Base-by-base conservation (phyloP, 2,888 invertebrate species). In the Apamea anceps region DNA sequence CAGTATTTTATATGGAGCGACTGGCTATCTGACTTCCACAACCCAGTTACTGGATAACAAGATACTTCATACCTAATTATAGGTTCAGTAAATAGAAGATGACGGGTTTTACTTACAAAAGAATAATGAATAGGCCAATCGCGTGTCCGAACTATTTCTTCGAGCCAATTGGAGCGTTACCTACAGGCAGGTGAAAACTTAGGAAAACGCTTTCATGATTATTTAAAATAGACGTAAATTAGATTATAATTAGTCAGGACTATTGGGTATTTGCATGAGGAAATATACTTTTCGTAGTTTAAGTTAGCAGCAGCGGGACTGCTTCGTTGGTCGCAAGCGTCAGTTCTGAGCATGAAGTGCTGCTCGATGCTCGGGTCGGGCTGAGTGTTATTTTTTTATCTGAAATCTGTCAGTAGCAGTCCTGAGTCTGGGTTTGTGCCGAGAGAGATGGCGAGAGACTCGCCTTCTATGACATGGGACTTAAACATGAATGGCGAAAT, bases 171-270 rank as follows among this genome's bases (percentile, higher is more conserved):
- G n/a, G 48, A 77, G 77, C 48, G 48, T 77, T 28, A 51, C 28
- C 77, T 77, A 7, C 25, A 51, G 62, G 48, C 77, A 25, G n/a
- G 62, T 37, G 37, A 37, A 76, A 62, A 48, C 37, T 37, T 21
- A n/a, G 21, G 28, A 75, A 75, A 60, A 48, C 28, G 15, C 15
- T 28, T 75, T 28, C 25, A 32, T 57, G 28, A 37, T 21, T 51
- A 37, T 71, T 71, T 51, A 32, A 25, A 54, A 37, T 12, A 54
- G 25, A 18, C 25, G 25, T 32, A 25, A 51, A 51, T 32, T 32
- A 8, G 8, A 15, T 51, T 71, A 15, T 51, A 32, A 32, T 28
- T 25, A 8, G 5, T 2, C 15, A 13, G 13, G 70, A 10, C 25
- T 54, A 48, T 68, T 32, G 51, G 25, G 5, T n/a, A n/a, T 37